Percentiles rank a stretch among this genome's conserved stretches.
Conservation (phyloP, 2,888 invertebrate species). For the Diaperis boleti region DNA sequence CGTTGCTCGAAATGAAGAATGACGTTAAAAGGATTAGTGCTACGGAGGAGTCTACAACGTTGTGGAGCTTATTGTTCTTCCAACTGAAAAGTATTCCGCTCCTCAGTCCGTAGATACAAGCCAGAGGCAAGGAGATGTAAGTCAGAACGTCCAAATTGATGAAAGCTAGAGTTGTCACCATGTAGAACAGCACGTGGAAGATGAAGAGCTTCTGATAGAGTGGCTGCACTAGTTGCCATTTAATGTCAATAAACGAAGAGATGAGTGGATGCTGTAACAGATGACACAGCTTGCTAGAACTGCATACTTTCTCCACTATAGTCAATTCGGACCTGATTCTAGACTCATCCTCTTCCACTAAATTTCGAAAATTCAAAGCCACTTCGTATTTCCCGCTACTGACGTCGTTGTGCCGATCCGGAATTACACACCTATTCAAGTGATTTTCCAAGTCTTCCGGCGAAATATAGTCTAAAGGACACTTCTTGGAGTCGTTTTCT, state of each 20-base stretch:
- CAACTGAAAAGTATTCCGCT: constrained; percentile 11
- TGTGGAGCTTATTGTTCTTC: constrained; percentile 25
- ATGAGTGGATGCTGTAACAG: constrained; percentile 33
- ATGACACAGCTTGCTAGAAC: constrained; percentile 10
- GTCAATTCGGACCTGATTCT: constrained; percentile 14
- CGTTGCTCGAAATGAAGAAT: neutral
- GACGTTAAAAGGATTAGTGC: neutral
- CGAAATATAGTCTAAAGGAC: constrained; percentile 34
- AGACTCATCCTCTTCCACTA: constrained; percentile 11
- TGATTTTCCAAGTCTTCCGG: constrained; percentile 29
- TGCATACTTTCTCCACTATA: constrained; percentile 17
- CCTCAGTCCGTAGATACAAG: constrained; percentile 2
- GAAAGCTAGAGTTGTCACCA: neutral
- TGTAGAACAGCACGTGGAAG: constrained; percentile 30
- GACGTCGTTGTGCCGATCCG: constrained; percentile 10
- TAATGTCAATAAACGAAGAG: constrained; percentile 29
- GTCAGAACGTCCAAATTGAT: constrained; percentile 2
- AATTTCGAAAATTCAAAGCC: constrained; percentile 18
- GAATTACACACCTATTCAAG: constrained; percentile 23
- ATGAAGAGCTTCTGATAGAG: constrained; percentile 12
- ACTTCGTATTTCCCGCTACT: constrained; percentile 32
- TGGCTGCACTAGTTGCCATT: constrained; percentile 31
- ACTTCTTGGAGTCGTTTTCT: constrained; percentile 19
- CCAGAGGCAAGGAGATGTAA: neutral
- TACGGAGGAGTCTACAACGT: constrained; percentile 9